Conservation (phyloP, 2,797 vertebrate species). For the Hipposideros larvatus region DNA sequence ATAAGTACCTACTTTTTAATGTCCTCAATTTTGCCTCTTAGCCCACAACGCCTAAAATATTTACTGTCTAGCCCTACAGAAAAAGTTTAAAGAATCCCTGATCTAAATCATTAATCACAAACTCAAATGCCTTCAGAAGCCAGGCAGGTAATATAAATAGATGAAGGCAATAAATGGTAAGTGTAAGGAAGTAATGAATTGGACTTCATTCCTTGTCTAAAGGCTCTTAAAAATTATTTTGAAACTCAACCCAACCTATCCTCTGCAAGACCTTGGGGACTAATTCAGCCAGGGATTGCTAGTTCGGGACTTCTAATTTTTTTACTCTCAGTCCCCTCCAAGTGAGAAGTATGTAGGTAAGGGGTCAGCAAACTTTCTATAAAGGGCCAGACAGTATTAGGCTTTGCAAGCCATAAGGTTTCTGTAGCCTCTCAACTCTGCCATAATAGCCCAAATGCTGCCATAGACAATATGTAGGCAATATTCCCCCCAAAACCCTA, state of each 20-base stretch:
- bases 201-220: not conserved
- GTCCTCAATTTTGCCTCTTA: not conserved
- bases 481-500: not conserved
- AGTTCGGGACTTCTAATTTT: not conserved
- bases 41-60: constrained; percentile 21
- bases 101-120: constrained; percentile 49
- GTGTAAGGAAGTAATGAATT: not conserved
- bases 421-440: not conserved
- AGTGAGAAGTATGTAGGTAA: not conserved
- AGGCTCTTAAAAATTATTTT: constrained; percentile 25
- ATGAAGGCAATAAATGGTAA: not conserved
- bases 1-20: not conserved
- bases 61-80: not conserved
- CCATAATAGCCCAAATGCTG: not conserved
- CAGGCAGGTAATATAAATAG: constrained; percentile 16
- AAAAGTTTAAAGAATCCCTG: not conserved
- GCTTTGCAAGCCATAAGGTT: not conserved
- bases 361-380: not conserved
- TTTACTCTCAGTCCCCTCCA: not conserved
- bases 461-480: not conserved
- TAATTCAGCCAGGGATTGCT: not conserved
- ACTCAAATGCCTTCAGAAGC: constrained; percentile 10
- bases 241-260: not conserved
- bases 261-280: not conserved
- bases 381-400: not conserved